phyloP scores from a whole-genome alignment of 2,113 vertebrate genomes.

The Rousettus leschenaultii region DNA sequence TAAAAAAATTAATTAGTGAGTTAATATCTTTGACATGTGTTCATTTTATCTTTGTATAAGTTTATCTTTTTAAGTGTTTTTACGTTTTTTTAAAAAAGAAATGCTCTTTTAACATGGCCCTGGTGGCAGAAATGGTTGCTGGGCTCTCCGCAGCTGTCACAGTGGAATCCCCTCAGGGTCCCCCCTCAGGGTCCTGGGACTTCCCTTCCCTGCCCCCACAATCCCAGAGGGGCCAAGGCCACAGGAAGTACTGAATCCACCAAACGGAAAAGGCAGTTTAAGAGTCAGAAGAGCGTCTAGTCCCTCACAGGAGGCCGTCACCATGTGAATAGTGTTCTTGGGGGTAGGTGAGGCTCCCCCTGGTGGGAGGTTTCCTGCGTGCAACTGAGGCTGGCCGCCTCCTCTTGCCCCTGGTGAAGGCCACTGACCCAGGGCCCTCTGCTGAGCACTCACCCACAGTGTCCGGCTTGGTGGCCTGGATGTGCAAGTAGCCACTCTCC shows the following conservation, averaged over 20 bases:
- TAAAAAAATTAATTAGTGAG: neutral
- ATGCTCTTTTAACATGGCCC: neutral
- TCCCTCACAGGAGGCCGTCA: neutral
- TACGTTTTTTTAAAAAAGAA: neutral
- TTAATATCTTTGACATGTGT: neutral
- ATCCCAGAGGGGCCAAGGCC: neutral
- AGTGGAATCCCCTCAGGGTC: no score
- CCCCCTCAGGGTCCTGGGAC: no score
- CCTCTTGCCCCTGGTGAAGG: accelerated
- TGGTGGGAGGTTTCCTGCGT: neutral
- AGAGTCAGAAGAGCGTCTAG: neutral
- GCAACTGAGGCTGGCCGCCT: no score
- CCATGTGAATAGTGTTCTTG: neutral
- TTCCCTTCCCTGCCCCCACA: neutral
- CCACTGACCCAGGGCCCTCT: neutral
- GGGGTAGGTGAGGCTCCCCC: neutral
- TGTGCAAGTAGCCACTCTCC: conserved; percentile 83
- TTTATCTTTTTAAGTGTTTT: neutral
- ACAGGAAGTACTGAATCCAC: no score
- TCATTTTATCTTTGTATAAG: neutral
- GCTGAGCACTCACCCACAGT: conserved; percentile 76
- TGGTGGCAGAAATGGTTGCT: neutral
- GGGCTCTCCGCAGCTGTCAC: neutral
- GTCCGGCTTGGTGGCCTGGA: conserved; percentile 84
- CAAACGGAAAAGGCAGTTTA: neutral